Evolutionary conservation across 2,888 invertebrate species (phyloP), one percentile per base, ranked within the genome.

Genomic region (Bombyx huttoni): DNA sequence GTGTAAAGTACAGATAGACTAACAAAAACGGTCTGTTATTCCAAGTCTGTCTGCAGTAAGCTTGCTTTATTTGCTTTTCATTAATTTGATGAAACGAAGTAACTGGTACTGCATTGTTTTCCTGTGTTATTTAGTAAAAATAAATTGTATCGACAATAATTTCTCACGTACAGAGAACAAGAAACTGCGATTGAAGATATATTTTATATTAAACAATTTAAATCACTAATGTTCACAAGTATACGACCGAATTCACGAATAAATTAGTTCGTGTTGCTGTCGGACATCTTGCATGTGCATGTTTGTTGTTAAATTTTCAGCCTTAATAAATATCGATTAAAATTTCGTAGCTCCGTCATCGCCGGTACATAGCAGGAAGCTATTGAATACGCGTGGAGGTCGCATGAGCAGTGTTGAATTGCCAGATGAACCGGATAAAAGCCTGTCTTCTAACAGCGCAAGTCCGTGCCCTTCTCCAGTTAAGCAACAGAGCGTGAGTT

Each of bases 331-430:
- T 34, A 47, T 34, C n/a, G 8, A 49, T 51, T 40, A 12, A 40
- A 40, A 40, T 40, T 3, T 40, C 40, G 59, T 90, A 96, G 96
- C 97, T 51, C 96, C 97, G 34, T 96, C 96, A 58, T 97, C 97
- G 74, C 97, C 97, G 56, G 96, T 96, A 51, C 96, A 97, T 70
- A 95, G 95, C 75, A 90, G 95, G 54, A 91, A 95, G 60, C 81
- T 96, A 56, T 87, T 96, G 52, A 94, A 93, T 56, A 93, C 96
- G 24, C 92, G 95, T 57, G 93, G 93, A 55, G 94, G 96, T 67
- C 91, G 97, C 56, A 97, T 97, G 92, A 97, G 96, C 75, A 98
- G 97, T 58, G 96, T 98, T 60, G 98, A 98, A 68, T 89, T 98
- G 49, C 97, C 97, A 1, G 96, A 96, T 68, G 93, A 94, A 56